Conservation (phyloP, 1,140 invertebrate species). For the Lutraria rhynchaena region DNA sequence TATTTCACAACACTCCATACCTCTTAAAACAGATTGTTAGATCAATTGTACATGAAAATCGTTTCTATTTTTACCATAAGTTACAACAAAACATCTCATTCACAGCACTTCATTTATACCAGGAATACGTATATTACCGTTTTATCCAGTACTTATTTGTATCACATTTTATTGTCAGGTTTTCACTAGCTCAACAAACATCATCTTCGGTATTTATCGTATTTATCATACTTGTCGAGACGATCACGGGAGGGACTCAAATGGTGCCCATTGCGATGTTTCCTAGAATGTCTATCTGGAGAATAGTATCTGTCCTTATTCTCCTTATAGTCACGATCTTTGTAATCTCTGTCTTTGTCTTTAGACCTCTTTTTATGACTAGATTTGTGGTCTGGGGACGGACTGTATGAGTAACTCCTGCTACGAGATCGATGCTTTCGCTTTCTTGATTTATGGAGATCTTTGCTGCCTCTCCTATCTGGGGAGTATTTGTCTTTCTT, state of each 20-base stretch:
- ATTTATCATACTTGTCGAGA: constrained; percentile 70
- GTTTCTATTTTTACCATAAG: no score
- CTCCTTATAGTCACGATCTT: constrained; percentile 51
- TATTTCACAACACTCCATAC: no score
- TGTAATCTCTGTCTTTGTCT: constrained; percentile 67
- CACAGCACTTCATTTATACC: no score
- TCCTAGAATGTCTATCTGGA: constrained; percentile 69
- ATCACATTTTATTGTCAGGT: no score
- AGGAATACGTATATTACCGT: no score
- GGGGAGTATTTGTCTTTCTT: constrained; percentile 68
- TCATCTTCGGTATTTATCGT: constrained; percentile 58
- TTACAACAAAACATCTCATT: no score
- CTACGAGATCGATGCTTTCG: constrained; percentile 66
- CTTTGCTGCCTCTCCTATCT: constrained; percentile 50
- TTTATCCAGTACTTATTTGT: no score
- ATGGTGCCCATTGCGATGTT: constrained; percentile 73
- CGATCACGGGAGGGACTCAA: constrained; percentile 66
- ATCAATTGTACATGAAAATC: no score
- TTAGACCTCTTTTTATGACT: constrained; percentile 69
- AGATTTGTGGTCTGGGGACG: constrained; percentile 67
- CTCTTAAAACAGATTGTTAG: no score
- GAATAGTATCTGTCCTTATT: constrained; percentile 62
- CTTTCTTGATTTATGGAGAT: constrained; percentile 56
- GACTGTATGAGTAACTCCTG: constrained; percentile 63
- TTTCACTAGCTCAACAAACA: no score